These are phyloP conservation scores for Cyprinodon variegatus DNA, from an alignment of 2,113 vertebrate genomes.

Conservation along the genomic window DNA sequence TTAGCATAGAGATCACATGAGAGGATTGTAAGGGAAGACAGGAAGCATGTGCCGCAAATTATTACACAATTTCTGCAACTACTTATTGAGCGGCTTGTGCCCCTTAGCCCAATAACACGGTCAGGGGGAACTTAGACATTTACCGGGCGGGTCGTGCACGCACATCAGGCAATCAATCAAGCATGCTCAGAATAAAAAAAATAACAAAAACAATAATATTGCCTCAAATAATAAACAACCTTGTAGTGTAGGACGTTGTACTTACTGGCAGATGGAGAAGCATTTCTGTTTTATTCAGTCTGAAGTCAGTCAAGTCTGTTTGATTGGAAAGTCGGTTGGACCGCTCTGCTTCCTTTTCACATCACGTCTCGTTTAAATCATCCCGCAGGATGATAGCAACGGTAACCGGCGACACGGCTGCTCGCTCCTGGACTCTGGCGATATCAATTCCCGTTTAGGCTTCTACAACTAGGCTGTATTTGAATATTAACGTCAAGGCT, in stretches of 20 bases:
- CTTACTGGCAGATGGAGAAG: constrained; percentile 69
- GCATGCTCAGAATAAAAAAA: constrained; percentile 5
- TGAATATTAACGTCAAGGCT: constrained; percentile 25
- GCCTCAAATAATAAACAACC: not conserved
- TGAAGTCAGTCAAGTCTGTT: constrained; percentile 44
- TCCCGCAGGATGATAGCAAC: constrained; percentile 14
- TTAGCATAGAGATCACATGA: not conserved
- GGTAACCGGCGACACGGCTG: constrained; percentile 32
- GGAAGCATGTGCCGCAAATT: constrained; percentile 19
- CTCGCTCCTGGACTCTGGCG: constrained; percentile 51
- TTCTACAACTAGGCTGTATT: constrained; percentile 68
- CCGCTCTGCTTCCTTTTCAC: constrained; percentile 35
- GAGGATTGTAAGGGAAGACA: not conserved
- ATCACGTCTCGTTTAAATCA: constrained; percentile 39
- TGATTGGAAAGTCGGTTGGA: constrained; percentile 39
- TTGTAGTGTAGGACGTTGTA: constrained; percentile 23
- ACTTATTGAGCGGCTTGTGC: constrained; percentile 39
- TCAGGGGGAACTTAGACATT: constrained; percentile 51
- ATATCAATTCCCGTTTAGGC: constrained; percentile 67
- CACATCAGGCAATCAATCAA: constrained; percentile 30
- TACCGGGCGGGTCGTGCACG: constrained; percentile 33
- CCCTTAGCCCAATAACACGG: constrained; percentile 51
- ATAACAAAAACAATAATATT: not conserved
- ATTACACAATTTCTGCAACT: constrained; percentile 34
- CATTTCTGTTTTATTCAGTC: constrained; percentile 54